Evolutionary conservation across 2,113 vertebrate species (phyloP).

Genomic region (Ancistrus triradiatus): DNA sequence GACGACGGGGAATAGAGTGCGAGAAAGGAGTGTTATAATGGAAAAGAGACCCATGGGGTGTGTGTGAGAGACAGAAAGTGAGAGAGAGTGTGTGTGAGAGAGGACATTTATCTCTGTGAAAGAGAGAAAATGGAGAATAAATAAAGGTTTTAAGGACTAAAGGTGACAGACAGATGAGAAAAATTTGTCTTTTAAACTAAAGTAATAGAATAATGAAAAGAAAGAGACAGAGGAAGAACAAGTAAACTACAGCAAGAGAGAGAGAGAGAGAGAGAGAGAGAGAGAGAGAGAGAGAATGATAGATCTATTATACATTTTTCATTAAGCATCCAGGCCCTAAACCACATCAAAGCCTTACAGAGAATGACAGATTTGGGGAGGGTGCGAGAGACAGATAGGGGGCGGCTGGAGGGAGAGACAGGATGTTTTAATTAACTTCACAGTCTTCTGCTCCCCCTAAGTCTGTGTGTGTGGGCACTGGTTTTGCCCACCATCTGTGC

Average conservation of each 20-base stretch:
- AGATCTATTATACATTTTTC: conserved; percentile 77
- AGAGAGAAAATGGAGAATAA: too few species aligned
- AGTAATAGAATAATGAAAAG: conserved; percentile 11
- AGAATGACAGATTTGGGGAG: conserved; percentile 19
- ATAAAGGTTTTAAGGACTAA: too few species aligned
- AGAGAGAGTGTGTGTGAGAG: too few species aligned
- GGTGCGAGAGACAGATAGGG: conserved; percentile 35
- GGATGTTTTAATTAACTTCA: conserved; percentile 77
- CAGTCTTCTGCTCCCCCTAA: conserved; percentile 49
- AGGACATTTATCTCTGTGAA: too few species aligned
- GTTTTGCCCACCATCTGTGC: too few species aligned
- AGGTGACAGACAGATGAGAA: too few species aligned
- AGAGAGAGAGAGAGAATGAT: conserved; percentile 39
- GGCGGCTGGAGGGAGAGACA: conserved; percentile 53
- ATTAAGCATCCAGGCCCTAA: conserved; percentile 74
- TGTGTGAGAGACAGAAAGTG: too few species aligned
- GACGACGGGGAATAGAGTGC: too few species aligned
- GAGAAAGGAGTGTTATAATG: too few species aligned
- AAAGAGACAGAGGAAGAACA: conserved; percentile 34
- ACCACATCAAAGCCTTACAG: conserved; percentile 72
- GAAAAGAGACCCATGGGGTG: too few species aligned
- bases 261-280: conserved; percentile 23
- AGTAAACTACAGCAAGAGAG: too few species aligned
- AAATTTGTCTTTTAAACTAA: too few species aligned
- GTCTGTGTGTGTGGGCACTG: conserved; percentile 33